Conservation (phyloP, 2,888 invertebrate species). For the Beris morrisii region DNA sequence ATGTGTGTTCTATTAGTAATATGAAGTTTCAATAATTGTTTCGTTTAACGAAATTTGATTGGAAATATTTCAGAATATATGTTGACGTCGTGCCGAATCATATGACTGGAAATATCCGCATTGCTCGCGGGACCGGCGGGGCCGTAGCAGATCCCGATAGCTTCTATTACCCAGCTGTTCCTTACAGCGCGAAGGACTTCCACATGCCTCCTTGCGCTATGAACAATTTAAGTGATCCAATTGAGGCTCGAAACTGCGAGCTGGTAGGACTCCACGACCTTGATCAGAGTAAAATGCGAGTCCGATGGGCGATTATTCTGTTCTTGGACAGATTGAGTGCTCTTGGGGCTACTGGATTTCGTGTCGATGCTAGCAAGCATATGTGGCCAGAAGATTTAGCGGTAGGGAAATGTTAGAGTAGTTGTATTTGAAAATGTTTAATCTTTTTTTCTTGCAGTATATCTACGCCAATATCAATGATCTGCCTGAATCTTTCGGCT, state of each 20-base stretch:
- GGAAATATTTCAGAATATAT: conserved; percentile 2
- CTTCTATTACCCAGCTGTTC: conserved; percentile 27
- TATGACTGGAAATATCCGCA: conserved; percentile 7
- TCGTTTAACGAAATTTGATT: background rate
- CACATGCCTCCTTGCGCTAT: conserved; percentile 16
- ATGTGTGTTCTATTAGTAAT: no score
- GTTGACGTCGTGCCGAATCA: conserved; percentile 27
- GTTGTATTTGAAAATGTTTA: background rate
- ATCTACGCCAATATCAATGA: conserved; percentile 15
- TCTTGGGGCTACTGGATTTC: conserved; percentile 29
- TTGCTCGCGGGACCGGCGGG: conserved; percentile 27
- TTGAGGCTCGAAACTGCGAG: conserved; percentile 16
- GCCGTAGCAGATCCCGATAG: conserved; percentile 1
- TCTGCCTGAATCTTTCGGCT: background rate
- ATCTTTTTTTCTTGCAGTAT: background rate
- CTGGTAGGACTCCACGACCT: conserved; percentile 23
- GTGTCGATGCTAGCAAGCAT: conserved; percentile 29
- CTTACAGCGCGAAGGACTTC: conserved; percentile 19
- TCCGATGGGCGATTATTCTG: conserved; percentile 12
- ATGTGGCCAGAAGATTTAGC: conserved; percentile 29
- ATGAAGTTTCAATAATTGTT: no score
- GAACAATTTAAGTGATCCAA: conserved; percentile 6
- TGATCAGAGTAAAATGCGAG: conserved; percentile 14
- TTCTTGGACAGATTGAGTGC: conserved; percentile 17
- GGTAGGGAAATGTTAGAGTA: background rate